Evolutionary conservation across 92 coral and sea anemone genomes (phyloP).

Genomic region (Siderastrea siderea): DNA sequence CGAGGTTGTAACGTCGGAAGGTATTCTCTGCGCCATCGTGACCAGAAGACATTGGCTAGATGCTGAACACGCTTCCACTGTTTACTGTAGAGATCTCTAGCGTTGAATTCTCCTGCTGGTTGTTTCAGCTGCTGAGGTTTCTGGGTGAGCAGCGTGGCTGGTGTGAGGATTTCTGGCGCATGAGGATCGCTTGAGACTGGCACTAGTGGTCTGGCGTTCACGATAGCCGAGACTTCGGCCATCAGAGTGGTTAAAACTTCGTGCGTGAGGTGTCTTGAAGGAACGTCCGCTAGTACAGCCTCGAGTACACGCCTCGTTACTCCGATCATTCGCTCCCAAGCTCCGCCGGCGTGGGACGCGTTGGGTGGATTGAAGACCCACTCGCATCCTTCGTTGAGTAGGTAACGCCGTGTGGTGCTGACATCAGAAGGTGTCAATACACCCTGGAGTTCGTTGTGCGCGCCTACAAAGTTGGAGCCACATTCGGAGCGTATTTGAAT

Average conservation of each 20-base stretch:
- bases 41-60: too few species aligned
- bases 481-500: background rate
- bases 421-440: conserved; percentile 33
- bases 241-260: conserved; percentile 59
- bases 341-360: too few species aligned
- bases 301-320: conserved; percentile 20
- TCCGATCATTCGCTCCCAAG: too few species aligned
- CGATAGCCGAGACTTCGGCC: conserved; percentile 54
- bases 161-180: background rate
- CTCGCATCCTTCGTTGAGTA: conserved; percentile 20
- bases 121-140: background rate
- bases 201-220: background rate
- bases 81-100: background rate
- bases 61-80: background rate
- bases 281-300: conserved; percentile 7
- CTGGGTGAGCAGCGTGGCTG: background rate
- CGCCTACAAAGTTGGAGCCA: background rate
- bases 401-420: conserved; percentile 12
- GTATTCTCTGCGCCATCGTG: too few species aligned
- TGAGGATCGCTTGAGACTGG: conserved; percentile 52
- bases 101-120: background rate
- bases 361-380: conserved; percentile 37
- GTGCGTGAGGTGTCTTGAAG: conserved; percentile 44
- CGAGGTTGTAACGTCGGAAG: conserved; percentile 11
- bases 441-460: conserved; percentile 1